Percentiles rank a stretch among this genome's conserved stretches.
Evolutionary conservation across 1,140 invertebrate species (phyloP).

Genomic region (Macrobrachium nipponense): DNA sequence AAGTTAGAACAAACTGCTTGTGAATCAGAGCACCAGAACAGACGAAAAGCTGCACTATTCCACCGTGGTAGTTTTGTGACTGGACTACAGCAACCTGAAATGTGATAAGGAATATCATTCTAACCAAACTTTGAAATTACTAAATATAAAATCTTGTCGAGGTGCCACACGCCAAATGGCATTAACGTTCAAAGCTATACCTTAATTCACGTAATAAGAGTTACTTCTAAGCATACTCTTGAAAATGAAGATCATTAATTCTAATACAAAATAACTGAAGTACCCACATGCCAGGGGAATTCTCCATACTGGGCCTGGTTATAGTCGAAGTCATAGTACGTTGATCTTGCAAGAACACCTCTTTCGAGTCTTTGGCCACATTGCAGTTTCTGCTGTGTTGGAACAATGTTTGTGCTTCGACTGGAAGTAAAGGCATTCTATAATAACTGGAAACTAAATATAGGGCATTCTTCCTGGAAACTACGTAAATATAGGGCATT

Average conservation of each 20-base stretch:
- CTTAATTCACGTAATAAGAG: not conserved
- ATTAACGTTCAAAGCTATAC: not conserved
- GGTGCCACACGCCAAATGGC: not conserved
- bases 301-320: slow-evolving; percentile 42
- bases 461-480: no score
- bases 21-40: slow-evolving; percentile 40
- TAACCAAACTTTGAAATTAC: not conserved
- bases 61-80: not conserved
- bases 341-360: slow-evolving; percentile 27
- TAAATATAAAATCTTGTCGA: no score
- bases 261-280: no score
- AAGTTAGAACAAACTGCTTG: slow-evolving; percentile 31
- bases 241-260: no score
- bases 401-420: slow-evolving; percentile 27
- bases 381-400: slow-evolving; percentile 14
- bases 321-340: slow-evolving; percentile 3
- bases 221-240: not conserved
- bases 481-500: no score
- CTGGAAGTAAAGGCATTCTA: not conserved
- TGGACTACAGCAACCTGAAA: slow-evolving; percentile 34
- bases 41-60: slow-evolving; percentile 24
- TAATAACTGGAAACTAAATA: no score
- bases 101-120: not conserved
- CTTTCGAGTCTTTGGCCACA: slow-evolving; percentile 34
- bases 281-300: slow-evolving; percentile 51